Evolutionary conservation across 2,113 vertebrate species (phyloP).

Genomic region (Eonycteris spelaea): DNA sequence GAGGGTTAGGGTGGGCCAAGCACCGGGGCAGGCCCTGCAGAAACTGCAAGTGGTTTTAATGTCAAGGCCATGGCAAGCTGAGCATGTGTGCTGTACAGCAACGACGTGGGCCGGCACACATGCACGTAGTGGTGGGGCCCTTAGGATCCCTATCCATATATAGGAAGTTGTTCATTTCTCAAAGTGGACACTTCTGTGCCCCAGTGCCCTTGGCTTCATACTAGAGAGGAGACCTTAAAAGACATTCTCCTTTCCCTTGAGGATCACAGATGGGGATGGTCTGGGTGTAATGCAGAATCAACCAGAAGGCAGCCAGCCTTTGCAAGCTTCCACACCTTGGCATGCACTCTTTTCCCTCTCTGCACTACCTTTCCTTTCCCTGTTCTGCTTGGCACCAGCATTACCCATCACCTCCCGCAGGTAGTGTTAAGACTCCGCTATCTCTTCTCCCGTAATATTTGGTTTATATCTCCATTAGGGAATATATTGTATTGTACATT

Average conservation of each 20-base stretch:
- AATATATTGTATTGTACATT: not conserved
- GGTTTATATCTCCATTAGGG: not conserved
- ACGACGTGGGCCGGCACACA: not conserved
- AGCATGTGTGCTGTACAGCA: not conserved
- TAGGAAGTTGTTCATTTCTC: not conserved
- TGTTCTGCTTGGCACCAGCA: not conserved
- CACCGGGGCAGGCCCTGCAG: not conserved
- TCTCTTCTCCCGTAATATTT: no score
- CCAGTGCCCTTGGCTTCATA: not conserved
- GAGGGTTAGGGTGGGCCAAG: not conserved
- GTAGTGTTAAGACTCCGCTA: not conserved
- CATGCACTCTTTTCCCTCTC: not conserved
- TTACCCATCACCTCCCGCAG: not conserved
- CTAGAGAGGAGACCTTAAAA: not conserved
- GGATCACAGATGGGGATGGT: not conserved
- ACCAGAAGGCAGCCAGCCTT: not conserved
- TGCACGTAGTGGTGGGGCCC: accelerated
- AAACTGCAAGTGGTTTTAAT: not conserved
- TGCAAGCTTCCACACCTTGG: not conserved
- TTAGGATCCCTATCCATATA: not conserved
- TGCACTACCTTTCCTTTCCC: not conserved
- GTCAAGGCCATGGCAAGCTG: not conserved
- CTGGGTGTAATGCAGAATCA: not conserved
- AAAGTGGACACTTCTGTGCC: no score
- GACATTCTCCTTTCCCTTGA: not conserved